Evolutionary conservation across 2,888 invertebrate species (phyloP), one percentile per base, ranked within the genome.

Genomic region (Cartodere bifasciata): DNA sequence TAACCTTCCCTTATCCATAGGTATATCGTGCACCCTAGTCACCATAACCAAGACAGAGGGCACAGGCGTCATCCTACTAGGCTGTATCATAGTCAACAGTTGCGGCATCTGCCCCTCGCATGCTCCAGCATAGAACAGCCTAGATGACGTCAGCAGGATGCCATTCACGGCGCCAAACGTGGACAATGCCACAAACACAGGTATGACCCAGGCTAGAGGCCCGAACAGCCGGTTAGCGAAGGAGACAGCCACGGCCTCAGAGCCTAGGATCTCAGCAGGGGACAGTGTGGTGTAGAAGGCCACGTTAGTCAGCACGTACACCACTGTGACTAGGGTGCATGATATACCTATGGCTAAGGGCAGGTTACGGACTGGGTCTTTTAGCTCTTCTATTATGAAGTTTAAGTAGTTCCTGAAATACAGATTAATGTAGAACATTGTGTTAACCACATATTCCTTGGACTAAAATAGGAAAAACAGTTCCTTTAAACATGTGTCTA

Each of bases 71-170:
- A 90, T 67, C 45, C 77, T 70, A 44, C 75, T 68, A 12, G 82
- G 71, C 62, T 88, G 88, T 49, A 97, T 92, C 90, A 94, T 95
- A 13, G 92, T 91, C 37, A 97, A 64, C 55, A 95, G 75, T 64
- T 83, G 84, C 1, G 97, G 97, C 94, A 97, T 90, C 65, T 98
- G 97, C 33, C 94, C 91, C 55, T 95, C 83, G 44, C 88, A 82
- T 3, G 94, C 95, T 15, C 95, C 97, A 13, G 95, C 94, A 63
- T 90, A 94, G 66, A 94, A 95, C 43, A 94, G 62, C 47, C 92
- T 78, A 2, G 95, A 91, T 7, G 20, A 17, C 20, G 6, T 9
- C 6, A 6, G 20, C 20, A 9, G 9, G 6, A 17, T 7, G 9
- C 20, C 20, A 17, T 9, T 7, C 20, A 17, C 20, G 20, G 6